phyloP scores from a whole-genome alignment of 2,888 invertebrate species.

The Lampropteryx suffumata region DNA sequence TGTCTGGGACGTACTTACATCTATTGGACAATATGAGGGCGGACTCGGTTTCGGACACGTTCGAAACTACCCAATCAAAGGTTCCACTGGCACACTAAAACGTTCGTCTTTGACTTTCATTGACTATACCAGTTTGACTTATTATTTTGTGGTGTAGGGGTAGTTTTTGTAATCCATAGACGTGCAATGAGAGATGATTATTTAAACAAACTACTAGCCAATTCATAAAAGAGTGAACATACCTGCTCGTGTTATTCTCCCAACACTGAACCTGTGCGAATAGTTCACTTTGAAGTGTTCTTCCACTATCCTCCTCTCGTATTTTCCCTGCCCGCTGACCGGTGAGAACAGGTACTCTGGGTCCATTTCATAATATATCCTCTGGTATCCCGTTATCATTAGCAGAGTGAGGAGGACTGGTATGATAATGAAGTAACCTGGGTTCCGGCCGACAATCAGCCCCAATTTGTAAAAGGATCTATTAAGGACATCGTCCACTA shows the following conservation, averaged over 20 bases:
- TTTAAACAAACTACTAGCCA: no score
- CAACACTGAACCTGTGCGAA: slow-evolving; percentile 92
- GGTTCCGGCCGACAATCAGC: slow-evolving; percentile 89
- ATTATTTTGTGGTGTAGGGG: no score
- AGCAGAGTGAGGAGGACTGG: slow-evolving; percentile 91
- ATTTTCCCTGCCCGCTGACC: slow-evolving; percentile 91
- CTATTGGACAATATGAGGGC: no score
- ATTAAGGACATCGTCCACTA: slow-evolving; percentile 91
- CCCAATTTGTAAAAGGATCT: slow-evolving; percentile 92
- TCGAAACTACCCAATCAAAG: no score
- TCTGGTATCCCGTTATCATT: slow-evolving; percentile 94
- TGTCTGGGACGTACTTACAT: no score
- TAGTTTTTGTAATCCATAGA: no score
- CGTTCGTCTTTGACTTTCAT: no score
- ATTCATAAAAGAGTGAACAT: slow-evolving; percentile 40
- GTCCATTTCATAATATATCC: slow-evolving; percentile 94
- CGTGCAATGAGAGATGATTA: no score
- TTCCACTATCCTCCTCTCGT: slow-evolving; percentile 91
- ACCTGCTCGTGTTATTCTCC: slow-evolving; percentile 94
- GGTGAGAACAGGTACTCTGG: slow-evolving; percentile 97
- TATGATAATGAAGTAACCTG: slow-evolving; percentile 94
- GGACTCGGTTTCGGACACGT: no score
- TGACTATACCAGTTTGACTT: no score
- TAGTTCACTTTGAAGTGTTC: slow-evolving; percentile 94
- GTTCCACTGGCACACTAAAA: no score